Evolutionary conservation across 2,113 vertebrate species (phyloP).

Genomic region (Ifrita kowaldi): DNA sequence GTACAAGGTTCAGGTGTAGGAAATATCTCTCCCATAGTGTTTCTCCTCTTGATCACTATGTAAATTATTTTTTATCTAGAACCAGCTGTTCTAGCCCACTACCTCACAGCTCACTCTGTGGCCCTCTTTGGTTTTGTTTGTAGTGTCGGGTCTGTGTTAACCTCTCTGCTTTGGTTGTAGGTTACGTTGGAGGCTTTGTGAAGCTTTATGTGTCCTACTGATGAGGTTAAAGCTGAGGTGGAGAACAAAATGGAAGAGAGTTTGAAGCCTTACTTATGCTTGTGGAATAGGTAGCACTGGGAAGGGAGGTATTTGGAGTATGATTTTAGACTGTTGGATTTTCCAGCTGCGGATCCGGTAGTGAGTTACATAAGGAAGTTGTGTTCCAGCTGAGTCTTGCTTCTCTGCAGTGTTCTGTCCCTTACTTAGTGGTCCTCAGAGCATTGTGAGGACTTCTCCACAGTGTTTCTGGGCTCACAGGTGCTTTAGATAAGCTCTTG

Average conservation of each 20-base stretch:
- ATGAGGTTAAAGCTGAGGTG: background rate
- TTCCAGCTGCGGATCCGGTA: background rate
- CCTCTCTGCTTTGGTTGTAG: background rate
- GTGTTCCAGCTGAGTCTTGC: background rate
- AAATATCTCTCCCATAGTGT: rapidly evolving
- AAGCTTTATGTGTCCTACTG: background rate
- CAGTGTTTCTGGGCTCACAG: rapidly evolving
- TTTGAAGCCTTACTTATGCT: background rate
- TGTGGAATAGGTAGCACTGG: background rate
- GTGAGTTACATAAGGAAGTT: background rate
- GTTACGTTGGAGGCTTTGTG: background rate
- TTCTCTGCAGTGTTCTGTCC: background rate
- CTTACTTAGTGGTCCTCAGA: rapidly evolving
- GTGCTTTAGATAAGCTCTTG: background rate
- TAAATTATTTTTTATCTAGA: background rate
- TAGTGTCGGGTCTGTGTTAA: rapidly evolving
- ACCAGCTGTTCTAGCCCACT: background rate
- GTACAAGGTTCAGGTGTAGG: background rate
- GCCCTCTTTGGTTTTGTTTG: rapidly evolving
- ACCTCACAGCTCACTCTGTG: rapidly evolving
- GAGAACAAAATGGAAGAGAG: background rate
- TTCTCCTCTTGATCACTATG: rapidly evolving
- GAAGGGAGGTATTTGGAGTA: background rate
- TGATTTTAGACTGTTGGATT: background rate
- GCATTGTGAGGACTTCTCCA: rapidly evolving